phyloP scores from a whole-genome alignment of 2,113 vertebrate species.

The Daphoenositta chrysoptera region DNA sequence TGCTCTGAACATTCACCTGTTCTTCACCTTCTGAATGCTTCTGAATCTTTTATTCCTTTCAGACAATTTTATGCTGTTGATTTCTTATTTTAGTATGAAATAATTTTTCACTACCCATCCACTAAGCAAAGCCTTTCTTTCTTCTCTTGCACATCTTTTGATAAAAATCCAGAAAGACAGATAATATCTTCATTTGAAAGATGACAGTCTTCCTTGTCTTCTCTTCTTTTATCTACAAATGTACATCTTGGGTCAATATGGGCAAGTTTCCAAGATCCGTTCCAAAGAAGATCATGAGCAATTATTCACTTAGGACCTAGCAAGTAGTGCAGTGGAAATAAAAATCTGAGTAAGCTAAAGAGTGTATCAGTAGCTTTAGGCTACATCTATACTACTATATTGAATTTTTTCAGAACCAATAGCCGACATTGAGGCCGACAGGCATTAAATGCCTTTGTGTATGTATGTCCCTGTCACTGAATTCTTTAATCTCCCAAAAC shows the following conservation, averaged over 20 bases:
- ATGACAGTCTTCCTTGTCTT: background rate
- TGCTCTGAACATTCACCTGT: background rate
- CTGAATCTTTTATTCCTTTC: background rate
- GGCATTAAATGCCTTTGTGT: background rate
- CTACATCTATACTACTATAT: background rate
- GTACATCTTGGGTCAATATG: background rate
- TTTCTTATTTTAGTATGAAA: background rate
- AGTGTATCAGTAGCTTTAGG: background rate
- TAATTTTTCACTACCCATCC: background rate
- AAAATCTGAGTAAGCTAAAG: background rate
- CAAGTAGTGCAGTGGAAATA: background rate
- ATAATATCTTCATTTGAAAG: background rate
- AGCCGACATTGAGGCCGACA: background rate
- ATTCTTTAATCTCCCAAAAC: background rate
- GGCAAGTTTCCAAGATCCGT: background rate
- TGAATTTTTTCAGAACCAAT: background rate
- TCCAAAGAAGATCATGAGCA: background rate
- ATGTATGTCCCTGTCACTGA: background rate
- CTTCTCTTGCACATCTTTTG: background rate
- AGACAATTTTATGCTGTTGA: background rate
- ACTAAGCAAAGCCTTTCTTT: background rate
- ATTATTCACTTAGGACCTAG: background rate
- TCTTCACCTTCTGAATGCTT: background rate
- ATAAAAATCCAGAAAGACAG: background rate
- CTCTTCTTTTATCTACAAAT: background rate